Conservation (phyloP, 2,888 invertebrate species). For the Polydrusus tereticollis region DNA sequence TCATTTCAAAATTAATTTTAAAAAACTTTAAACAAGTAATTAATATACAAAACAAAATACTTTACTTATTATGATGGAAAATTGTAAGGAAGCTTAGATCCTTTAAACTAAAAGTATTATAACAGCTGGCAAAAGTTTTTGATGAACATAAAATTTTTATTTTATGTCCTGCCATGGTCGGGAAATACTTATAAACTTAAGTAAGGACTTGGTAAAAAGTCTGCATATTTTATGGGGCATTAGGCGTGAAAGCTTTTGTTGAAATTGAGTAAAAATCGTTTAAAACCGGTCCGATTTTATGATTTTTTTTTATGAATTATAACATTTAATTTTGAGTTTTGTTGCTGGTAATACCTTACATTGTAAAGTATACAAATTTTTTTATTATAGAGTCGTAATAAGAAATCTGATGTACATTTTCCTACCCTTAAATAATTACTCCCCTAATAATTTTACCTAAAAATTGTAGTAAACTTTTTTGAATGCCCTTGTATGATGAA, state of each 20-base stretch:
- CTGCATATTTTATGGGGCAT: constrained; percentile 41
- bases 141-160: constrained; percentile 25
- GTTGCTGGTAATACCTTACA: too few species aligned
- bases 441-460: too few species aligned
- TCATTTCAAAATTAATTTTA: too few species aligned
- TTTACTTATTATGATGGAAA: not conserved
- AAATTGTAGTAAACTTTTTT: too few species aligned
- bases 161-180: constrained; percentile 23
- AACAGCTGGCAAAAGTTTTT: constrained; percentile 15
- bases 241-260: not conserved
- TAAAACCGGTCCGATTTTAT: not conserved
- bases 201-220: constrained; percentile 21
- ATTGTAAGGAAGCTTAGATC: not conserved
- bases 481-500: too few species aligned
- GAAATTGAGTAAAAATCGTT: not conserved
- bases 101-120: constrained; percentile 18
- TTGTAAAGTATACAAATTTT: too few species aligned
- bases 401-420: too few species aligned
- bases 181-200: constrained; percentile 10
- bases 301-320: not conserved
- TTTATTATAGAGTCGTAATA: too few species aligned
- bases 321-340: not conserved
- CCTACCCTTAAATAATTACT: too few species aligned
- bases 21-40: too few species aligned
- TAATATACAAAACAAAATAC: too few species aligned